A percentile compares a stretch with the other conserved stretches of the same genome.
phyloP scores from a whole-genome alignment of 2,888 invertebrate genomes.

The Mycogona germanica region DNA sequence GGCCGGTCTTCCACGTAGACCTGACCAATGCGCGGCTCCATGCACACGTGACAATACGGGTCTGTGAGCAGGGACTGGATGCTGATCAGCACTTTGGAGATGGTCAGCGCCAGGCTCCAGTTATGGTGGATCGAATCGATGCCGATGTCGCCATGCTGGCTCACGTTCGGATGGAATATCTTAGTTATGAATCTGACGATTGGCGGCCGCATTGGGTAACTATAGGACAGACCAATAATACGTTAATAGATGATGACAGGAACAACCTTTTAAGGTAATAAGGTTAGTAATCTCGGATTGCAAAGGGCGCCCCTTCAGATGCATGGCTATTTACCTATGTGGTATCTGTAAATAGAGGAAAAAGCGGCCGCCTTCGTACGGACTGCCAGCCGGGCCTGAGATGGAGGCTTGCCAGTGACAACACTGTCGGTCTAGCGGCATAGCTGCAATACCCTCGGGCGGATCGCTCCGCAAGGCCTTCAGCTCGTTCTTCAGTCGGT shows the following conservation, averaged over 20 bases:
- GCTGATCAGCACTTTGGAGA: conserved; percentile 46
- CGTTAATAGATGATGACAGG: no score
- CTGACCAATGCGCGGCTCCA: conserved; percentile 36
- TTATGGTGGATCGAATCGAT: conserved; percentile 91
- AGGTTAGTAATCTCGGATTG: not conserved
- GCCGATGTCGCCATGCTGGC: conserved; percentile 88
- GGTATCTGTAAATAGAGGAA: conserved; percentile 83
- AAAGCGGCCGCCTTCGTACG: conserved; percentile 88
- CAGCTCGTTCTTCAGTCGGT: conserved; percentile 64
- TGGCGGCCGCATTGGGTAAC: conserved; percentile 85
- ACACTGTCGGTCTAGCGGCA: conserved; percentile 62
- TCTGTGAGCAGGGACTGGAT: conserved; percentile 26
- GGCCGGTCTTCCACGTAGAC: conserved; percentile 12
- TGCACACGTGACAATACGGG: conserved; percentile 37
- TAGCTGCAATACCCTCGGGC: conserved; percentile 72
- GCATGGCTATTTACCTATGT: conserved; percentile 29
- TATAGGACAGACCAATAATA: conserved; percentile 25
- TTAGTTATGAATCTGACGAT: conserved; percentile 83
- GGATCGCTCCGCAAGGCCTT: conserved; percentile 48
- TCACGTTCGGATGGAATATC: conserved; percentile 89
- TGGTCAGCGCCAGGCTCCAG: conserved; percentile 88
- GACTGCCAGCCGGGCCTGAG: conserved; percentile 79
- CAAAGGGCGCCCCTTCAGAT: no score
- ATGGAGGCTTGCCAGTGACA: conserved; percentile 93
- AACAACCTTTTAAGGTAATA: not conserved